Evolutionary conservation across 2,797 vertebrate genomes (phyloP), one percentile per base, ranked within the genome.

Genomic region (Sebastes alutus): DNA sequence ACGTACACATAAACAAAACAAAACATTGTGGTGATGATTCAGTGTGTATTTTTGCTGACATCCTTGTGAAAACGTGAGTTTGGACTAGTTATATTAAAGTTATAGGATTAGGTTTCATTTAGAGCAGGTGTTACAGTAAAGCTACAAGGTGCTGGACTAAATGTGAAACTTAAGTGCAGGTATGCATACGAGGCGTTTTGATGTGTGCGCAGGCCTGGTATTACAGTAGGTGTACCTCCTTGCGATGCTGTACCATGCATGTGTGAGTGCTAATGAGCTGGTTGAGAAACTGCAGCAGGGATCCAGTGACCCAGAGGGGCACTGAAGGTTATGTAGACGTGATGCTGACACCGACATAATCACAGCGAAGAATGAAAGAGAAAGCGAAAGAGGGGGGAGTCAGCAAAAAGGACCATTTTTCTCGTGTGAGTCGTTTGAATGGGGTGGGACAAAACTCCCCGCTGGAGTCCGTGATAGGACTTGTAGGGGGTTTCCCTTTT

Each of bases 301-400:
- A 64, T 62, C 22, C 9, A 38, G 35, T 64, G 65, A 80, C 74
- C 64, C 33, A 33, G 18, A 32, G 33, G 74, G 42, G 4, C 56
- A 79, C 60, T 81, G 70, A 85, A 79, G 80, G 83, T 88, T 16
- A 88, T 8, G 13, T 42, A 27, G 78, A 25, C 29, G 0, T 72
- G 85, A 80, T 73, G 85, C 83, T 88, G 87, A 88, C 76, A 22
- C 72, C 42, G 2, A 29, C 70, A 73, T 42, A 33, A 27, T 52
- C 54, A 35, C 38, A 68, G 55, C 22, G 63, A 75, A n/a, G 56
- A 88, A 42, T 4, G 38, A 80, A 87, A 88, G 73, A 58, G 66
- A 77, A 82, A 85, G 49, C n/a, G 35, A 49, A 4, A 49, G 29
- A 69, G 9, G 32, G 52, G 22, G 5, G 22, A 20, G 71, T 79